These are phyloP conservation scores for Epistrophe eligans DNA, from an alignment of 2,888 invertebrate species.

Conservation along the genomic window DNA sequence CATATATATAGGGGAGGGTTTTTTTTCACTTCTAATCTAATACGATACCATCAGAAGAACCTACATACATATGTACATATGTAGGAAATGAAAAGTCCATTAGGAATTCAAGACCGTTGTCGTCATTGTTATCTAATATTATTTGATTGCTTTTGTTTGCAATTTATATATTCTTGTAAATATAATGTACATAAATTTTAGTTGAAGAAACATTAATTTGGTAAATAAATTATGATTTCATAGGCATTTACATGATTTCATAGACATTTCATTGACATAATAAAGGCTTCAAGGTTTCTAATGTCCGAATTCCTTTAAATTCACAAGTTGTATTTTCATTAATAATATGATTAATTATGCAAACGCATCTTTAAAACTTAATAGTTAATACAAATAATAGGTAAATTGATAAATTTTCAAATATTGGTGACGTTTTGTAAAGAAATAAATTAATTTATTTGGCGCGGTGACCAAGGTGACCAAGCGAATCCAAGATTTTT, in stretches of 20 bases:
- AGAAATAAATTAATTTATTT: no score
- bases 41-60: not conserved
- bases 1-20: not conserved
- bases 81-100: constrained; percentile 21
- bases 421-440: no score
- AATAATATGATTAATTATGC: constrained; percentile 12
- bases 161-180: not conserved
- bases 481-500: no score
- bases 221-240: constrained; percentile 24
- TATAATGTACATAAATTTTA: no score
- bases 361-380: not conserved
- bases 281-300: not conserved
- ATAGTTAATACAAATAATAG: not conserved
- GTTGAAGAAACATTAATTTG: constrained; percentile 13
- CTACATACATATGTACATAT: no score
- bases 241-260: constrained; percentile 5
- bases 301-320: not conserved
- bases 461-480: no score
- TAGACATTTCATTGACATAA: no score
- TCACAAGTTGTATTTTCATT: not conserved
- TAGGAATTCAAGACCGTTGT: constrained; percentile 28
- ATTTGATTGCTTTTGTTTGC: constrained; percentile 20
- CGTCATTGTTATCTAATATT: not conserved
- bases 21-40: not conserved
- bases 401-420: not conserved